These are phyloP conservation scores for Ormyrus nitidulus DNA, from an alignment of 2,888 invertebrate genomes.

Conservation along the genomic window DNA sequence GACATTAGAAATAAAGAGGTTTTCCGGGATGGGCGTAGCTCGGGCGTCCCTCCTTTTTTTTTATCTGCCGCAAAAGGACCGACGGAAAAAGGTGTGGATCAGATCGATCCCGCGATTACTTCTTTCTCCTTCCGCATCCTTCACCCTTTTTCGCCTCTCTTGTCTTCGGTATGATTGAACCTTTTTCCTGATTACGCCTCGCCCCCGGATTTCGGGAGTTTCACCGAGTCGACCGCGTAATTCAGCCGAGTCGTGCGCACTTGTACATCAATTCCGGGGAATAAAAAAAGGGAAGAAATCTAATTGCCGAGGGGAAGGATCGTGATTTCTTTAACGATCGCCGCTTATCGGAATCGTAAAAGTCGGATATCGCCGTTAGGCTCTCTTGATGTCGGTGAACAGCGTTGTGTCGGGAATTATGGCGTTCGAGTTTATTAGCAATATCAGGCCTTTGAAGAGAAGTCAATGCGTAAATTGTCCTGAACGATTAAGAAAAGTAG, in stretches of 20 bases:
- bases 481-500: not conserved
- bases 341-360: slow-evolving; percentile 4
- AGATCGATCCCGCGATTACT: too few relatives aligned
- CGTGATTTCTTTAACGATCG: slow-evolving; percentile 15
- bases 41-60: not conserved
- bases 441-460: not conserved
- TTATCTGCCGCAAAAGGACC: not conserved
- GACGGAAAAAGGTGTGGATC: too few relatives aligned
- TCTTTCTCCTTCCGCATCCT: not conserved
- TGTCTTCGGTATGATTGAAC: not conserved
- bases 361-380: not conserved
- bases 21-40: not conserved
- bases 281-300: not conserved
- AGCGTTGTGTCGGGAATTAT: not conserved
- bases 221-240: not conserved
- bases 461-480: not conserved
- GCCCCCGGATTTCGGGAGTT: not conserved
- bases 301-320: slow-evolving; percentile 1
- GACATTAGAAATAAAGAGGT: slow-evolving; percentile 4
- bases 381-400: not conserved
- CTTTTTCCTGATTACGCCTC: not conserved
- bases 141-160: not conserved
- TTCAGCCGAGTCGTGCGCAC: not conserved
- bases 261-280: slow-evolving; percentile 1
- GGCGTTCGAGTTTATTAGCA: slow-evolving; percentile 7